A percentile compares a stretch with the other conserved stretches of the same genome.
These are phyloP conservation scores for Diachasmimorpha longicaudata DNA, from an alignment of 1,140 invertebrate genomes.

Conservation along the genomic window DNA sequence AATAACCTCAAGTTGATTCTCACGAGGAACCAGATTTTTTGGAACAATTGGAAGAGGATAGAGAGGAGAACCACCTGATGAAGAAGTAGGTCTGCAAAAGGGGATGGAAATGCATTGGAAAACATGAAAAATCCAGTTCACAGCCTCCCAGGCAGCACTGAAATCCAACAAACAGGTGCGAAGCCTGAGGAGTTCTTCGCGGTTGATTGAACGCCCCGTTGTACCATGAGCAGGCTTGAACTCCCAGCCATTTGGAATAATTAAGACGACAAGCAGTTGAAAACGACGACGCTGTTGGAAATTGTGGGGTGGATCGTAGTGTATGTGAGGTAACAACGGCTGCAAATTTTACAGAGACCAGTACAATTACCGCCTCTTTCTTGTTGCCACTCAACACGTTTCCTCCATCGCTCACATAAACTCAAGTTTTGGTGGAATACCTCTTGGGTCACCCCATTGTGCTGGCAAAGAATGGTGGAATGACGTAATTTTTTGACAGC, in stretches of 20 bases:
- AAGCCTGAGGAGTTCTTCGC: too few relatives aligned
- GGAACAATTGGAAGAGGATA: too few relatives aligned
- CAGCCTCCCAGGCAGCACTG: too few relatives aligned
- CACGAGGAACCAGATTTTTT: too few relatives aligned
- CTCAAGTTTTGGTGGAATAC: neutral
- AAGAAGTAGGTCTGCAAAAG: neutral
- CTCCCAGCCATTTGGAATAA: neutral
- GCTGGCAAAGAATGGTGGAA: neutral
- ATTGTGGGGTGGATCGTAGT: neutral
- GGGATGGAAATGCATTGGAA: too few relatives aligned
- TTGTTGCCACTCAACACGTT: neutral
- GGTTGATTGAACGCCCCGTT: neutral
- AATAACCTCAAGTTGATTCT: too few relatives aligned
- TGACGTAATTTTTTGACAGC: neutral
- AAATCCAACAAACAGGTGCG: too few relatives aligned
- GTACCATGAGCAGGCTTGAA: neutral
- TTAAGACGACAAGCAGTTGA: neutral
- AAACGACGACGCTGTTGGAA: neutral
- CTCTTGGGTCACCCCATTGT: neutral
- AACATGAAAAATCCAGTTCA: too few relatives aligned
- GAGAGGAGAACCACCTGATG: too few relatives aligned
- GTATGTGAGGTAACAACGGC: neutral
- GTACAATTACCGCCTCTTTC: neutral
- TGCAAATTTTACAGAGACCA: neutral
- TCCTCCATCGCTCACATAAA: neutral